These are phyloP conservation scores for Cyclargus thomasi DNA, from an alignment of 1,140 invertebrate genomes.

Conservation along the genomic window DNA sequence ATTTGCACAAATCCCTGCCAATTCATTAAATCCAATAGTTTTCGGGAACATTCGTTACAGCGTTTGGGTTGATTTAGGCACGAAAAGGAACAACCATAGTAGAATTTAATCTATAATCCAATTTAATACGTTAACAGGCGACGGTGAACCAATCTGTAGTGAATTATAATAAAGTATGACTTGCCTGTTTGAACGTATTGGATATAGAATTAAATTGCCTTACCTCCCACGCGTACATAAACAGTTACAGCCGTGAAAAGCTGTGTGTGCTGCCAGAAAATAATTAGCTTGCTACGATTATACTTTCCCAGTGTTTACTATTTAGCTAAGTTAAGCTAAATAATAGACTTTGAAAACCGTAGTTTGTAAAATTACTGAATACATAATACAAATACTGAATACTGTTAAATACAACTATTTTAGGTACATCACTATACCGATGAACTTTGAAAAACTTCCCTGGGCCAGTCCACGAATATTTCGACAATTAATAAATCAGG, in stretches of 20 bases:
- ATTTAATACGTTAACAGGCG: slow-evolving; percentile 20
- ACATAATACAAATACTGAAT: no score
- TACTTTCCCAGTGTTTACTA: not conserved
- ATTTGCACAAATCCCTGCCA: no score
- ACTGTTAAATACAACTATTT: no score
- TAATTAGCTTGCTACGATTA: not conserved
- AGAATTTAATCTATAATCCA: slow-evolving; percentile 23
- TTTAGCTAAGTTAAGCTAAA: no score
- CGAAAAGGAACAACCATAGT: not conserved
- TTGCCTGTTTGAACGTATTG: slow-evolving; percentile 17
- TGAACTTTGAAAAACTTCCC: no score
- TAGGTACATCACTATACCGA: no score
- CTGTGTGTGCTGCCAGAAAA: not conserved
- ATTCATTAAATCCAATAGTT: no score
- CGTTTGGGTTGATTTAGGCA: not conserved
- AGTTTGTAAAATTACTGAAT: no score
- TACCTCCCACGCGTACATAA: slow-evolving; percentile 16
- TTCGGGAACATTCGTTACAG: no score
- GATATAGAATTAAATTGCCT: slow-evolving; percentile 17
- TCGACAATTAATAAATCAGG: no score
- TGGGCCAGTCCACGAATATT: no score
- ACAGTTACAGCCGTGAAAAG: slow-evolving; percentile 16
- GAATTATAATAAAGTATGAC: slow-evolving; percentile 22
- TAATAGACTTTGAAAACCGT: no score
- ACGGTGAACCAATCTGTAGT: slow-evolving; percentile 18